Percentiles rank a stretch among this genome's conserved stretches.
These are phyloP conservation scores for Nomada fucata DNA, from an alignment of 2,888 invertebrate species.

Conservation along the genomic window DNA sequence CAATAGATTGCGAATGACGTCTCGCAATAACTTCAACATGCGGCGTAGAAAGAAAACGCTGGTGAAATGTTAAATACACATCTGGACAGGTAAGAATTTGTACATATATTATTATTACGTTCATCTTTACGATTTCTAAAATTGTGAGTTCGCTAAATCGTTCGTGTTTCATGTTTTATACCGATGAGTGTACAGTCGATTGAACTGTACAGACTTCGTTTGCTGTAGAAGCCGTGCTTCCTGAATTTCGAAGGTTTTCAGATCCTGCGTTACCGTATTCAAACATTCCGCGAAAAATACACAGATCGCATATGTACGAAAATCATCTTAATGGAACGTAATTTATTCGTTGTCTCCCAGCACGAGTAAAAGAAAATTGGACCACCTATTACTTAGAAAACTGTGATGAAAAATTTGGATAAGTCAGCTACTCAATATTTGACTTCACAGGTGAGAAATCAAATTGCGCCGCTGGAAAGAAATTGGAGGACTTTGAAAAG, in stretches of 20 bases:
- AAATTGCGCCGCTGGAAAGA: not conserved
- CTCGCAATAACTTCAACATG: slow-evolving; percentile 38
- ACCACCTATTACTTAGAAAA: not conserved
- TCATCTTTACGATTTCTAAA: too few relatives aligned
- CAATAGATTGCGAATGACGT: slow-evolving; percentile 38
- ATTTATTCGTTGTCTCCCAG: not conserved
- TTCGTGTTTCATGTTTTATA: not conserved
- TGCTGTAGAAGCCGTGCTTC: slow-evolving; percentile 24
- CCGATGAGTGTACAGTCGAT: not conserved
- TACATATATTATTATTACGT: not conserved
- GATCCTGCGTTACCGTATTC: not conserved
- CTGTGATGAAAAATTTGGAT: not conserved
- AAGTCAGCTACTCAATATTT: not conserved
- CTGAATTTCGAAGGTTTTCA: slow-evolving; percentile 24
- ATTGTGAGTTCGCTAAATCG: not conserved
- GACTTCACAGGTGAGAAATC: not conserved
- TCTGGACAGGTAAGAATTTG: not conserved
- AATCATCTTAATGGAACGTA: not conserved
- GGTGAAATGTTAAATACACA: not conserved
- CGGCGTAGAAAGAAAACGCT: not conserved
- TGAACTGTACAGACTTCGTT: slow-evolving; percentile 9
- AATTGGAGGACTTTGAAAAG: slow-evolving; percentile 4
- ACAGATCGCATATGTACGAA: slow-evolving; percentile 8
- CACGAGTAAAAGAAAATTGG: too few relatives aligned
- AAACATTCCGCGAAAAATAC: not conserved